Evolutionary conservation across 1,140 invertebrate species (phyloP).

Genomic region (Dendroctonus ponderosae): DNA sequence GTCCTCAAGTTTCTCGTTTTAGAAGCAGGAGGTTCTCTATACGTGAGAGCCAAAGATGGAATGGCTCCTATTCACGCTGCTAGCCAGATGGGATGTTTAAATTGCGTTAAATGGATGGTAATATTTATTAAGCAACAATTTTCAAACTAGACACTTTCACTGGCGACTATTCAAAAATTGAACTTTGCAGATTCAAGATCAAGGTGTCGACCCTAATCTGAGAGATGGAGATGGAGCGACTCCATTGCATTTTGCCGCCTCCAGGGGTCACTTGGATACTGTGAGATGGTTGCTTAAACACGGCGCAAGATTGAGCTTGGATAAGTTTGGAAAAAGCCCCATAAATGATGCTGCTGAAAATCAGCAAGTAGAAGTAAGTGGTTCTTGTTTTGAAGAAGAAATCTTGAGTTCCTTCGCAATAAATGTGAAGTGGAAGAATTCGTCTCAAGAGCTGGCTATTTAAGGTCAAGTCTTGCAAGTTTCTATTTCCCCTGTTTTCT

Average conservation of each 20-base stretch:
- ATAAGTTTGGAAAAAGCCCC: conserved; percentile 83
- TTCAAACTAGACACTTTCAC: conserved; percentile 6
- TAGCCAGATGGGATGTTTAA: conserved; percentile 82
- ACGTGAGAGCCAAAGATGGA: conserved; percentile 77
- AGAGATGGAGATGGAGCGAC: conserved; percentile 82
- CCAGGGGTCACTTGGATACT: conserved; percentile 74
- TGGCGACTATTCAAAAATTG: conserved; percentile 3
- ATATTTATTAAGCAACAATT: conserved; percentile 45
- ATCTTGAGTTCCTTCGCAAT: too few species aligned
- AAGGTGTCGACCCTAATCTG: conserved; percentile 78
- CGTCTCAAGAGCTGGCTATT: too few species aligned
- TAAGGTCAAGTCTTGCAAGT: too few species aligned
- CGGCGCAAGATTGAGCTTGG: conserved; percentile 72
- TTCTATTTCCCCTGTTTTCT: too few species aligned
- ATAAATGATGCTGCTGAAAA: conserved; percentile 88
- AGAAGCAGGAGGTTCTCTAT: conserved; percentile 74
- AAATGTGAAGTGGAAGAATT: too few species aligned
- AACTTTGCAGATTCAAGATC: conserved; percentile 69
- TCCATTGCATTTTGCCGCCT: conserved; percentile 77
- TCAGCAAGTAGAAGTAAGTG: conserved; percentile 78
- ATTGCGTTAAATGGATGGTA: conserved; percentile 87
- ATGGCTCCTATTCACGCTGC: conserved; percentile 87
- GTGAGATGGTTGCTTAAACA: conserved; percentile 80
- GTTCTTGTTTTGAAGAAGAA: neutral
- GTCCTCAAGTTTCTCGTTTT: conserved; percentile 79